Conservation (phyloP, 1,140 invertebrate species). For the Cotesia chilonis region DNA sequence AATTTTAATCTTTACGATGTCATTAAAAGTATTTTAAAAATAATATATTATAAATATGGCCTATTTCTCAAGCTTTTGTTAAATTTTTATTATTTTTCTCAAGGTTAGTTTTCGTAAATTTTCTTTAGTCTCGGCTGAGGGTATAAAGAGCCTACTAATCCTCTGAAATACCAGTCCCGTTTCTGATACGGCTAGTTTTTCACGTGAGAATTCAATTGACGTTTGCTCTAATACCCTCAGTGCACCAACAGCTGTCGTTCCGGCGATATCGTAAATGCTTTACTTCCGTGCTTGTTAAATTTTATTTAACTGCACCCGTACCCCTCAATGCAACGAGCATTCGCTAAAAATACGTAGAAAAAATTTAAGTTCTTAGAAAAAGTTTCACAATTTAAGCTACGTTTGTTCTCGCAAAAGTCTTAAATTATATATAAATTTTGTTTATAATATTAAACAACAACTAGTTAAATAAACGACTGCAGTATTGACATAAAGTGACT, state of each 20-base stretch:
- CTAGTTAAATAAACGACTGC: background rate
- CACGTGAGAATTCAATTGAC: constrained; percentile 14
- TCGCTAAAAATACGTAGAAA: background rate
- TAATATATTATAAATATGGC: too few species aligned
- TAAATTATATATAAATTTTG: too few species aligned
- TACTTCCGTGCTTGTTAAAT: background rate
- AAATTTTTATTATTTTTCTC: too few species aligned
- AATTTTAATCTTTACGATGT: background rate
- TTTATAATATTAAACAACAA: background rate
- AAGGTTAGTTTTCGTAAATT: too few species aligned
- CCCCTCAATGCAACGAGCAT: background rate
- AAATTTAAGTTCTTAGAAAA: too few species aligned
- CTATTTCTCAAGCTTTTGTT: too few species aligned
- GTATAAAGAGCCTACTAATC: too few species aligned
- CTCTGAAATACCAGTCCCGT: too few species aligned
- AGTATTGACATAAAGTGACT: too few species aligned
- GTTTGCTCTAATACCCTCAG: constrained; percentile 27
- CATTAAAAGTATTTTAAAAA: background rate
- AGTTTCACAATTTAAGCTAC: background rate
- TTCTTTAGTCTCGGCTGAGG: too few species aligned
- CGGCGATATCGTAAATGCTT: background rate
- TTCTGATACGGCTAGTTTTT: background rate
- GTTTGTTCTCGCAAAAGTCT: too few species aligned
- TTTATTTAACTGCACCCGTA: background rate
- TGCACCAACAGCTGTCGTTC: constrained; percentile 4